phyloP scores from a whole-genome alignment of 2,113 vertebrate genomes.

The Tychaedon coryphoeus region DNA sequence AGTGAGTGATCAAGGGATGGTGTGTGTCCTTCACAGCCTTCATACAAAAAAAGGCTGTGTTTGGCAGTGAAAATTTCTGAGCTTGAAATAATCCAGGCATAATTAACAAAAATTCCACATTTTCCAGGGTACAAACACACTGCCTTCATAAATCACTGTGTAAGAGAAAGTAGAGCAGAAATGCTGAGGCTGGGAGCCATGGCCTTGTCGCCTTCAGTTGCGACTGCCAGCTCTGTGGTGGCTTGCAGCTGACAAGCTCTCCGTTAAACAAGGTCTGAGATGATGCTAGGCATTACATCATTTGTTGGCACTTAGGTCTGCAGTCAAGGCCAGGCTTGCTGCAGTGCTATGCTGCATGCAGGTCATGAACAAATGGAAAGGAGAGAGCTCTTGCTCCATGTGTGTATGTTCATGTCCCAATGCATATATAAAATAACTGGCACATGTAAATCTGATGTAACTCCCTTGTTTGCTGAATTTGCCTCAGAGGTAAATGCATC shows the following conservation, averaged over 20 bases:
- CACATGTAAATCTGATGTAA: background rate
- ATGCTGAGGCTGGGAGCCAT: background rate
- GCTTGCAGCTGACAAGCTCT: background rate
- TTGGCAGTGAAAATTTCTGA: background rate
- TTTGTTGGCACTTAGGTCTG: background rate
- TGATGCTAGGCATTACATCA: background rate
- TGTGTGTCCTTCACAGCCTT: background rate
- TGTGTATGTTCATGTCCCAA: background rate
- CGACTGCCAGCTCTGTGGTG: background rate
- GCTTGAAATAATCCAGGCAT: background rate
- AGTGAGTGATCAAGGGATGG: background rate
- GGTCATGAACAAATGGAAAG: background rate
- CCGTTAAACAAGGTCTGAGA: background rate
- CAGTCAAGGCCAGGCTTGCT: background rate
- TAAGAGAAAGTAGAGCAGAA: background rate
- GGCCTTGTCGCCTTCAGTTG: background rate
- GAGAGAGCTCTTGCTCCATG: background rate
- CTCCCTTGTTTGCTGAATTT: background rate
- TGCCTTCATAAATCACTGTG: background rate
- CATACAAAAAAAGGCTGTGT: background rate
- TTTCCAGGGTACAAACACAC: background rate
- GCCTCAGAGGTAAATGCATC: background rate
- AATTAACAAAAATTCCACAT: background rate
- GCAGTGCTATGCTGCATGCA: background rate
- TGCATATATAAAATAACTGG: background rate